These are phyloP conservation scores for Protosalanx chinensis DNA, from an alignment of 2,797 vertebrate genomes.

Conservation along the genomic window DNA sequence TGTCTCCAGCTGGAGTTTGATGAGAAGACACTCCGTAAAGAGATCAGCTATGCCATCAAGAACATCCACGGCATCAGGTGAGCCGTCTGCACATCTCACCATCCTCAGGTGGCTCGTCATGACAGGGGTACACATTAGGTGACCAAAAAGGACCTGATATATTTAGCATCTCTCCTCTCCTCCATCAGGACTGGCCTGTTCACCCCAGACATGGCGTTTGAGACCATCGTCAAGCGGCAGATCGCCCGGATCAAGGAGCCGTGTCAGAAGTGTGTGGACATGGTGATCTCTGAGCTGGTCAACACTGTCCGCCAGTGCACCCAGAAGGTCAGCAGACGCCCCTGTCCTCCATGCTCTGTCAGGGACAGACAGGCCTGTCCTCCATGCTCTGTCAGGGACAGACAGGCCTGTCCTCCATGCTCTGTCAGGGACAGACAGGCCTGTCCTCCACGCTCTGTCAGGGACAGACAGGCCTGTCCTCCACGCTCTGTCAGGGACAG, in stretches of 20 bases:
- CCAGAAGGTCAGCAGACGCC: conserved; percentile 80
- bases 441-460: too few relatives aligned
- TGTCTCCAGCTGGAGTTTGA: conserved; percentile 92
- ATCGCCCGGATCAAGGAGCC: conserved; percentile 94
- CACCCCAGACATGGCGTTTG: conserved; percentile 68
- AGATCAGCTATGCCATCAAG: conserved; percentile 99
- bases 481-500: too few relatives aligned
- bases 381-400: too few relatives aligned
- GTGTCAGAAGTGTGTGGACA: conserved; percentile 96
- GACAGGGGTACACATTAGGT: too few relatives aligned
- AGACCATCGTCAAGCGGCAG: conserved; percentile 96
- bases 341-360: too few relatives aligned
- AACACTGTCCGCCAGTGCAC: conserved; percentile 95
- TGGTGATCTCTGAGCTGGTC: conserved; percentile 95
- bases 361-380: too few relatives aligned
- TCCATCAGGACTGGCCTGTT: background rate
- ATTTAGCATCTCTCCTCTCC: too few relatives aligned
- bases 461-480: too few relatives aligned
- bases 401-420: too few relatives aligned
- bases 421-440: too few relatives aligned
- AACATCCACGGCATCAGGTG: conserved; percentile 93
- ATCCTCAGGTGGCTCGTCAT: too few relatives aligned
- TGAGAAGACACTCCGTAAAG: conserved; percentile 96
- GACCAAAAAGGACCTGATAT: too few relatives aligned
- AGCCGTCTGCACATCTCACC: background rate